Evolutionary conservation across 1,140 invertebrate genomes (phyloP), one percentile per base, ranked within the genome.

Genomic region (Lethrus apterus): DNA sequence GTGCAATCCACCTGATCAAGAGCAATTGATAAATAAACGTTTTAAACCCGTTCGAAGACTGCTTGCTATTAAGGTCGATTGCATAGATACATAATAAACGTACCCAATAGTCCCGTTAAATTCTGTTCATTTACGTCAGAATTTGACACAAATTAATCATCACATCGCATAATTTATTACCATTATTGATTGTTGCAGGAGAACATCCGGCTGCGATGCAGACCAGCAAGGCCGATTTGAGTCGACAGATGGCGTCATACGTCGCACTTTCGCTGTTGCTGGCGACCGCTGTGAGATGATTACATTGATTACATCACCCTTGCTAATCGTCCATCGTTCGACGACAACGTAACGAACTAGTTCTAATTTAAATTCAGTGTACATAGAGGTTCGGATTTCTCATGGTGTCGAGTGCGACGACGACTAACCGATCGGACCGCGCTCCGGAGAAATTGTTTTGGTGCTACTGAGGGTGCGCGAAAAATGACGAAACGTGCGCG

Each of bases 181-280:
- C n/a, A n/a, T n/a, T n/a, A n/a, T n/a, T n/a, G n/a, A n/a, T 63
- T 57, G 52, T 72, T 70, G 31, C 68, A 85, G 82, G 81, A 40
- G 82, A 85, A 63, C 81, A 84, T 68, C 82, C 81, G 35, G 82
- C 82, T 11, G 82, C 82, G 31, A 85, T 85, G 81, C 81, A 85
- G 63, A 84, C 81, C 7, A 79, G 78, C 56, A 76, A 71, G 51
- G 63, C 71, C 24, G 71, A 68, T 30, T 52, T 52, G 15, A 44
- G 47, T 21, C 51, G 48, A 36, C 55, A 55, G 36, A 55, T 61
- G 50, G 46, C 54, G 7, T 38, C 63, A 33, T 40, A 58, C 14
- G 48, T 52, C 20, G 31, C 50, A 23, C 18, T 60, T 18, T 42
- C 56, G 18, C 50, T 60, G 23, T 19, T 57, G 43, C 41, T 53